Base-by-base conservation (phyloP, 1,140 invertebrate species). In the Lasaia peninsularis region DNA sequence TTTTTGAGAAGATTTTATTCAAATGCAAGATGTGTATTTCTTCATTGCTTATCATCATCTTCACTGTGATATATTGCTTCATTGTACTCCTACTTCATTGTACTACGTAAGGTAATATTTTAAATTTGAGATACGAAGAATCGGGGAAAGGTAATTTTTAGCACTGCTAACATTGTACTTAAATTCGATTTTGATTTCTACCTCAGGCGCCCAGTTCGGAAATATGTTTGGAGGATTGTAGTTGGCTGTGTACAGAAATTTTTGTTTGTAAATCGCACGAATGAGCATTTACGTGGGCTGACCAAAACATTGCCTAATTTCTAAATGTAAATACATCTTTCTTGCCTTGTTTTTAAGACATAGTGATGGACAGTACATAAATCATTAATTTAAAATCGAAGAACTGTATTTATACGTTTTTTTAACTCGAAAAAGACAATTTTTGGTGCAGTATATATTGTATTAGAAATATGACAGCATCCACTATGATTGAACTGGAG, bases 401-500 rank as follows among this genome's bases (percentile, higher is more conserved):
- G 2, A 44, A 44, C 35, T 37, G 35, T 55, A 18, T 10, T 28
- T 18, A 28, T 14, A 55, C 12, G 16, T 21, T 40, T n/a, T n/a
- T 35, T 54, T 12, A 14, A 28, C 28, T 44, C 7, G 21, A 28
- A 12, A 14, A 18, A 44, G 44, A 55, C 14, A 20, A 31, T 40
- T 14, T 31, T 52, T 52, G 28, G 24, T 55, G 40, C 24, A 28
- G 37, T 50, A 58, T 37, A 44, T 63, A 65, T 67, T 70, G 62
- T 60, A 71, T 62, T 62, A 67, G 59, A 62, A 89, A 80, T 72
- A 92, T 92, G 91, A 89, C 91, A 60, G 87, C 81, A 12, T 82
- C 84, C 50, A 86, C 91, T 10, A 91, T 91, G 82, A 89, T 91
- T 56, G 91, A 92, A 71, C 66, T 92, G 66, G 91, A 92, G 70